These are phyloP conservation scores for Pseudobourletiella spinata DNA, from an alignment of 1,140 invertebrate genomes.

Conservation along the genomic window DNA sequence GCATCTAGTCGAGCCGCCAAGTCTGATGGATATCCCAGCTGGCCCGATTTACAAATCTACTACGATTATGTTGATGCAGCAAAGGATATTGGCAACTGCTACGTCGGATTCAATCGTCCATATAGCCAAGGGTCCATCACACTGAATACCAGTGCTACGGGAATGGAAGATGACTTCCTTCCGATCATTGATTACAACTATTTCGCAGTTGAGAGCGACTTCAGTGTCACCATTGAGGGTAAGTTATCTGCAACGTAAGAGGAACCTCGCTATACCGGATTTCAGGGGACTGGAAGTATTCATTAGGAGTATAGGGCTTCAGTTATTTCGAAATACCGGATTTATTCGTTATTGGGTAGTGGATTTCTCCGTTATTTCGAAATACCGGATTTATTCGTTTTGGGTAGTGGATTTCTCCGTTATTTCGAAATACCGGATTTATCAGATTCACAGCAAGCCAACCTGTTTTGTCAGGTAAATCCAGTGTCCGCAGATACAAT, in stretches of 20 bases:
- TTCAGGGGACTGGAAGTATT: neutral
- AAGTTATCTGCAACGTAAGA: neutral
- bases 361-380: no score
- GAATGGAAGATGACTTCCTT: neutral
- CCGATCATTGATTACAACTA: neutral
- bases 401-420: no score
- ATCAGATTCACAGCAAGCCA: no score
- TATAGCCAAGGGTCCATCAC: neutral
- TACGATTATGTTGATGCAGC: no score
- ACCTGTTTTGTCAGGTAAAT: no score
- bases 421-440: no score
- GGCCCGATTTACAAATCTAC: neutral
- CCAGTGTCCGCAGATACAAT: no score
- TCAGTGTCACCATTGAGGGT: neutral
- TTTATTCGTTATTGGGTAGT: no score
- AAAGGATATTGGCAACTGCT: neutral
- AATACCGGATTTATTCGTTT: no score
- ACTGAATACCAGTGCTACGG: neutral
- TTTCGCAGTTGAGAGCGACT: neutral
- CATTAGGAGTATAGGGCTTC: no score
- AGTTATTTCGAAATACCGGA: no score
- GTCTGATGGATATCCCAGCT: neutral
- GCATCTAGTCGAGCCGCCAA: neutral
- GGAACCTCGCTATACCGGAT: no score
- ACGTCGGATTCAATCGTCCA: neutral